phyloP scores from a whole-genome alignment of 2,888 invertebrate species.

The Hypomecis punctinalis region DNA sequence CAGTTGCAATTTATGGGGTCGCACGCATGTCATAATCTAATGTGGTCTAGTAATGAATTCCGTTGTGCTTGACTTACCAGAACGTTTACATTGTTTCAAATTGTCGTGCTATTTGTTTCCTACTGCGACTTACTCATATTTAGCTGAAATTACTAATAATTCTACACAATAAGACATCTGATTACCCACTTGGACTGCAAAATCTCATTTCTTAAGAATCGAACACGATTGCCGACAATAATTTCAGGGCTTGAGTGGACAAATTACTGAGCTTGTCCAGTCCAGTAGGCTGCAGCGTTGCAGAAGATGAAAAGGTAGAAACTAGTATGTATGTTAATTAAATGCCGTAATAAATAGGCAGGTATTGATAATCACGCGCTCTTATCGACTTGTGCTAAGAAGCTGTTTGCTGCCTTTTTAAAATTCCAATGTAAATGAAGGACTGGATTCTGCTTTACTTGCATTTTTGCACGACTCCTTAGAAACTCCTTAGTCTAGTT shows the following conservation, averaged over 20 bases:
- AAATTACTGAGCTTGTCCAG: constrained; percentile 21
- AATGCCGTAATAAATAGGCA: constrained; percentile 14
- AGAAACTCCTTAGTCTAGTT: too few species aligned
- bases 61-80: background rate
- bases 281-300: constrained; percentile 20
- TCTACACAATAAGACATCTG: constrained; percentile 27
- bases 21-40: constrained; percentile 21
- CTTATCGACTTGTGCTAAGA: constrained; percentile 1
- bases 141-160: constrained; percentile 24
- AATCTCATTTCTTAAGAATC: constrained; percentile 35
- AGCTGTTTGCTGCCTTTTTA: background rate
- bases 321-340: constrained; percentile 11
- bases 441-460: background rate
- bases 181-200: constrained; percentile 30
- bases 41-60: background rate
- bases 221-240: constrained; percentile 23
- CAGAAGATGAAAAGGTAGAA: constrained; percentile 19
- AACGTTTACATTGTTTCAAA: background rate
- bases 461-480: too few species aligned
- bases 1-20: constrained; percentile 23
- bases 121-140: constrained; percentile 18
- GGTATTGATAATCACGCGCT: constrained; percentile 12
- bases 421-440: background rate
- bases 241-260: constrained; percentile 19
- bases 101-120: background rate